Percentiles rank a stretch among this genome's conserved stretches.
Conservation (phyloP, 2,888 invertebrate genomes). For the Dolomedes plantarius region DNA sequence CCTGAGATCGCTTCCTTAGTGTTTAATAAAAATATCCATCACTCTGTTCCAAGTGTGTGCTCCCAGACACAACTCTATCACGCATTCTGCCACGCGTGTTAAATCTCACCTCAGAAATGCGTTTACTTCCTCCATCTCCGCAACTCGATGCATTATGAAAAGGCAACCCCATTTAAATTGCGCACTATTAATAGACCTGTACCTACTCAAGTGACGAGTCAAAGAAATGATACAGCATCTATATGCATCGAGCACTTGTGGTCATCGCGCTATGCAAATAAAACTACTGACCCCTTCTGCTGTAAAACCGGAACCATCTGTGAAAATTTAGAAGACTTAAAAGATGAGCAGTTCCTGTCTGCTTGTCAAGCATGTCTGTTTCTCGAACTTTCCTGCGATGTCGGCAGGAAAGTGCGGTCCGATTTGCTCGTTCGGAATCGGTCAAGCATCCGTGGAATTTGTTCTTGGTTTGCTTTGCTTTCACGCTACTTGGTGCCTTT, state of each 20-base stretch:
- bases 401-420: not conserved
- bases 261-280: slow-evolving; percentile 33
- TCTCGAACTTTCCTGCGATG: not conserved
- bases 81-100: not conserved
- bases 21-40: not conserved
- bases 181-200: not conserved
- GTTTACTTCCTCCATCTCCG: not conserved
- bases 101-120: not conserved
- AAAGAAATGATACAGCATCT: not conserved
- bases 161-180: not conserved
- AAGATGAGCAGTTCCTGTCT: slow-evolving; percentile 4
- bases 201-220: not conserved
- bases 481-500: not conserved
- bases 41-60: not conserved
- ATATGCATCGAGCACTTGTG: not conserved
- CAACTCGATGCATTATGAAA: not conserved
- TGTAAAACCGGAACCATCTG: slow-evolving; percentile 3
- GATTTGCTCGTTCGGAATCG: not conserved
- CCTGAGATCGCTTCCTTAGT: not conserved
- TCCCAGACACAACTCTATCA: not conserved
- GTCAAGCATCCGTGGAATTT: not conserved
- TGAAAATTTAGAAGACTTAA: not conserved
- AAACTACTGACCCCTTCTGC: slow-evolving; percentile 21
- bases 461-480: not conserved
- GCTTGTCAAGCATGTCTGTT: slow-evolving; percentile 1